These are phyloP conservation scores for Epinotia demarniana DNA, from an alignment of 2,888 invertebrate genomes.

Conservation along the genomic window DNA sequence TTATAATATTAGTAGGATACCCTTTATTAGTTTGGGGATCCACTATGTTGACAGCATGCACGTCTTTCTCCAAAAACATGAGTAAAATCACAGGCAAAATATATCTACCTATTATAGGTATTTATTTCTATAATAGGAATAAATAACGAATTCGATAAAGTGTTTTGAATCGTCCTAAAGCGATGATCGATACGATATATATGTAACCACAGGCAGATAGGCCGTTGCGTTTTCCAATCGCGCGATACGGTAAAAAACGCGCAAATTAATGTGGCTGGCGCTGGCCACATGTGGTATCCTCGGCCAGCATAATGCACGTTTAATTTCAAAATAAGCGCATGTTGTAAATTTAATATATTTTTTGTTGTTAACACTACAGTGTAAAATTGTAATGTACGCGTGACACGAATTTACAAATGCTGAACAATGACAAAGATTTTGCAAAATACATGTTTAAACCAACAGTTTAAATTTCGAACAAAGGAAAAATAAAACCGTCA, in stretches of 20 bases:
- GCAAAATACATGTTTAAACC: background rate
- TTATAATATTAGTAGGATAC: no score
- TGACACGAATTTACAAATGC: slow-evolving; percentile 18
- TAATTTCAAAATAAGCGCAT: slow-evolving; percentile 28
- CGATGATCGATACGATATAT: background rate
- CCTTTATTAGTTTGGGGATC: no score
- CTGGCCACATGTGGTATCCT: slow-evolving; percentile 15
- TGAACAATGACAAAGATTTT: background rate
- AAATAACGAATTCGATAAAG: slow-evolving; percentile 8
- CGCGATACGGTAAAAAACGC: slow-evolving; percentile 18
- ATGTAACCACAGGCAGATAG: background rate
- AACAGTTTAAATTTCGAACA: background rate
- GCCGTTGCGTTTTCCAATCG: background rate
- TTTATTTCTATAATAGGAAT: background rate
- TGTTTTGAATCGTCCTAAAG: slow-evolving; percentile 16
- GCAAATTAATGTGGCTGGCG: slow-evolving; percentile 26
- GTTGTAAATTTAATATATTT: slow-evolving; percentile 23
- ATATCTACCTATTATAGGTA: background rate
- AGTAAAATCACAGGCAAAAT: background rate
- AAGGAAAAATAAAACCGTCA: background rate
- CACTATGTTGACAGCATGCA: no score
- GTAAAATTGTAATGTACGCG: background rate
- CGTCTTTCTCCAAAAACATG: background rate
- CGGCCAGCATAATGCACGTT: slow-evolving; percentile 20
- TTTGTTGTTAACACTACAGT: slow-evolving; percentile 5